Evolutionary conservation across 2,113 vertebrate genomes (phyloP), one percentile per base, ranked within the genome.

Genomic region (Chroicocephalus ridibundus): DNA sequence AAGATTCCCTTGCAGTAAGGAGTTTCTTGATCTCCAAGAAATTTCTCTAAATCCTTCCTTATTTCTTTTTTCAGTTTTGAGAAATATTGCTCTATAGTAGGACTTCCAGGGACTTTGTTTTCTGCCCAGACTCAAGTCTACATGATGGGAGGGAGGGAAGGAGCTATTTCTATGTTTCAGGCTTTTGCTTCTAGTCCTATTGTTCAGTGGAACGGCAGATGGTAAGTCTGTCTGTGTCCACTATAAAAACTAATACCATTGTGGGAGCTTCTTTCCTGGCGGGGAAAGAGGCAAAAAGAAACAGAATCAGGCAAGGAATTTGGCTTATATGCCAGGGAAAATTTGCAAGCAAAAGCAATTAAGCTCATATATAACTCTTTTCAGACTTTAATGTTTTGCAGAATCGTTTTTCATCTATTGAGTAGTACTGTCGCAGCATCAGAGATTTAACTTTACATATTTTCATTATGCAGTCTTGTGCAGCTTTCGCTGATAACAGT

Each of bases 381-480:
- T 46, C 25, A 79, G 84, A 93, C 54, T 80, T 88, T 15, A 92
- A 19, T 70, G 71, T 93, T 93, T 82, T 88, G 54, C 54, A 1
- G 82, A 92, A 81, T 81, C 75, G 65, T 92, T 94, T 93, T 95
- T 95, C 76, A 60, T 78, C 75, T 89, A n/a, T 71, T 78, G 86
- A 95, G 75, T 55, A 44, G 76, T 78, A 66, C 83, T 86, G 86
- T 84, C 4, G 3, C 68, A 88, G 94, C 80, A 92, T 64, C 86
- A 86, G 86, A 94, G 81, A 82, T 94, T 34, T 68, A 92, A 86
- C 69, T 93, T 93, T 94, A 74, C 93, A 72, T 90, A 93, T 94
- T 96, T 93, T 86, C 90, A 86, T 93, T 93, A 88, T 77, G 64
- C 90, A 94, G 71, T 65, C 85, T 86, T 93, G 54, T 80, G 88